Evolutionary conservation across 1,140 invertebrate genomes (phyloP), one percentile per base, ranked within the genome.

Genomic region (Callitettix versicolor): DNA sequence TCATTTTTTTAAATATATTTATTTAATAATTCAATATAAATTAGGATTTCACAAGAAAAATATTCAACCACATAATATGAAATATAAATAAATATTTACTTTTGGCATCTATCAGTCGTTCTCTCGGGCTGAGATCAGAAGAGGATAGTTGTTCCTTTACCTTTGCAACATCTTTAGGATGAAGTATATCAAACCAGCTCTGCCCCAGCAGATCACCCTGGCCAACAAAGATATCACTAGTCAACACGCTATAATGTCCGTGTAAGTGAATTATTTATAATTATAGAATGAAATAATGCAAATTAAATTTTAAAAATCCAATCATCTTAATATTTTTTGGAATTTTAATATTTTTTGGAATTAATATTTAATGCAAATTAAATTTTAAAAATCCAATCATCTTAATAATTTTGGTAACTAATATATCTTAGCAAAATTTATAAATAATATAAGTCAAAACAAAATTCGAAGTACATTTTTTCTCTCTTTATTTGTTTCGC

Each of bases 81-180:
- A n/a, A n/a, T 30, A 30, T 30, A 30, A 30, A 30, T 30, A 30
- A 30, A 3, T 30, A 76, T 79, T 75, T 74, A 93, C 91, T 95
- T 79, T 93, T 94, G 11, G 89, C 87, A 72, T 95, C 91, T 63
- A 95, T 93, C 17, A 95, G 76, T 59, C 88, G 73, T 71, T 95
- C 91, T 22, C 91, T 72, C 0, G 91, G 88, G 63, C 85, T 88
- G 18, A 93, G 77, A 72, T 95, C 90, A 0, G 88, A 87, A 0
- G 90, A 91, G 0, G 90, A 92, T 0, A 97, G 73, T 67, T 97
- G 93, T 67, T 95, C 92, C 69, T 96, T 97, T 1, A 95, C 89
- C 71, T 95, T 95, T 43, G 83, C 85, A 30, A 96, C 86, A 69
- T 96, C 92, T 69, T 94, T 92, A 0, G 92, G 92, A 70, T 97